Percentiles rank a stretch among this genome's conserved stretches.
Evolutionary conservation across 2,113 vertebrate species (phyloP).

Genomic region (Empidonax alnorum): DNA sequence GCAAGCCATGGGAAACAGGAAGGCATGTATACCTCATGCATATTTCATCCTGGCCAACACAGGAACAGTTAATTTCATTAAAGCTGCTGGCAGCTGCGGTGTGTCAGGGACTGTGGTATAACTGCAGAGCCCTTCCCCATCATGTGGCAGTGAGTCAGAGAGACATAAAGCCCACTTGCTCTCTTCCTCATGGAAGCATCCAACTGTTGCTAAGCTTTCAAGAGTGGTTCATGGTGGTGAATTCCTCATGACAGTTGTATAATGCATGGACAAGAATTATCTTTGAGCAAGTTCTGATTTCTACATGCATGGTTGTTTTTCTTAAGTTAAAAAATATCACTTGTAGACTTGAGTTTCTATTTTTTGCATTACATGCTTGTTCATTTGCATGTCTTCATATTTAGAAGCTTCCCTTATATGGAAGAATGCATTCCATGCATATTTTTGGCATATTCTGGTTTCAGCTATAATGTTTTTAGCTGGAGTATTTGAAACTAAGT

Average conservation of each 20-base stretch:
- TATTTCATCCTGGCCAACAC: background rate
- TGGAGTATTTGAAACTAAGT: background rate
- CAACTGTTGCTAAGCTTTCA: background rate
- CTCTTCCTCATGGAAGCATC: background rate
- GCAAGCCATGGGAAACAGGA: background rate
- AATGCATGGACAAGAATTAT: background rate
- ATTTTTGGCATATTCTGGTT: background rate
- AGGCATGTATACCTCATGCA: rapidly evolving
- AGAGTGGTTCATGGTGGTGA: background rate
- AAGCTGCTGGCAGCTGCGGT: background rate
- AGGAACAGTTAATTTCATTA: background rate
- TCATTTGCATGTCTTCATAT: background rate
- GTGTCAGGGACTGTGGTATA: background rate
- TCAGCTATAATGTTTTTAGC: background rate
- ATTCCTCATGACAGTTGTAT: background rate
- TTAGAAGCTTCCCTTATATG: background rate
- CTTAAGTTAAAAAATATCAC: background rate
- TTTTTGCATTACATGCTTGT: background rate
- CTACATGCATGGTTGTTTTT: background rate
- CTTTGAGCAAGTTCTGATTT: background rate
- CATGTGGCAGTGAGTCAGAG: background rate
- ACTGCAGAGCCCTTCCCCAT: background rate
- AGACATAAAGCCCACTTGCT: background rate
- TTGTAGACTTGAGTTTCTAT: background rate
- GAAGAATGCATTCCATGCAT: background rate